Conservation (phyloP, 1,140 invertebrate genomes). For the Cardiocondyla obscurior region DNA sequence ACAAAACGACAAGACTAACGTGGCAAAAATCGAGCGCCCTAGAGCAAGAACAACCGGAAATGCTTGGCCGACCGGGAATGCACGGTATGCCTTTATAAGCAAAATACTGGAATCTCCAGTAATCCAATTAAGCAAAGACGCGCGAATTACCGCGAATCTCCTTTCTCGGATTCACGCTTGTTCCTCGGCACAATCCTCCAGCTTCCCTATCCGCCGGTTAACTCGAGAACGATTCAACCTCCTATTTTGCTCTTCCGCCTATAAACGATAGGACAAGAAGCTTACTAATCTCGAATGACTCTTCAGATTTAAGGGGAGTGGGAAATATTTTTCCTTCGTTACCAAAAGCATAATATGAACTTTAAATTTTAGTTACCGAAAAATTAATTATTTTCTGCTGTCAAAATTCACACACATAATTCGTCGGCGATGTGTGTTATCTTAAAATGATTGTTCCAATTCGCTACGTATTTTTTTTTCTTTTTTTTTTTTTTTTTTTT, state of each 20-base stretch:
- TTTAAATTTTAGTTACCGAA: neutral
- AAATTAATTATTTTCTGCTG: too few species aligned
- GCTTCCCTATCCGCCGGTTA: neutral
- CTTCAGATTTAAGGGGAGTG: neutral
- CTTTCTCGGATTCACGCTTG: slow-evolving; percentile 51
- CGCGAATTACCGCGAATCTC: slow-evolving; percentile 66
- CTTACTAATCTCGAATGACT: slow-evolving; percentile 15
- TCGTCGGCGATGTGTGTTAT: too few species aligned
- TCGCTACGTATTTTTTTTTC: too few species aligned
- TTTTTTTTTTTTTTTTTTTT: neutral
- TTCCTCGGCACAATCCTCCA: slow-evolving; percentile 31
- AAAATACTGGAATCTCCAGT: slow-evolving; percentile 69
- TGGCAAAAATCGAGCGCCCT: slow-evolving; percentile 27
- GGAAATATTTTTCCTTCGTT: neutral
- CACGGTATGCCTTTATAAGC: slow-evolving; percentile 62
- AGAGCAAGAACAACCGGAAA: slow-evolving; percentile 32
- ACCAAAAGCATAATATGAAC: neutral
- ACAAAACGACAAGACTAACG: neutral
- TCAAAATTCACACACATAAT: too few species aligned
- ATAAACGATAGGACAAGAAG: slow-evolving; percentile 3
- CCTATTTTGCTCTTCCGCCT: neutral
- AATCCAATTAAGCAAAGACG: slow-evolving; percentile 71
- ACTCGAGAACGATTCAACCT: slow-evolving; percentile 40
- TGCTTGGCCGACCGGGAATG: slow-evolving; percentile 49
- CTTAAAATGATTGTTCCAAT: too few species aligned